phyloP scores from a whole-genome alignment of 2,888 invertebrate species.

The Eulithis prunata region DNA sequence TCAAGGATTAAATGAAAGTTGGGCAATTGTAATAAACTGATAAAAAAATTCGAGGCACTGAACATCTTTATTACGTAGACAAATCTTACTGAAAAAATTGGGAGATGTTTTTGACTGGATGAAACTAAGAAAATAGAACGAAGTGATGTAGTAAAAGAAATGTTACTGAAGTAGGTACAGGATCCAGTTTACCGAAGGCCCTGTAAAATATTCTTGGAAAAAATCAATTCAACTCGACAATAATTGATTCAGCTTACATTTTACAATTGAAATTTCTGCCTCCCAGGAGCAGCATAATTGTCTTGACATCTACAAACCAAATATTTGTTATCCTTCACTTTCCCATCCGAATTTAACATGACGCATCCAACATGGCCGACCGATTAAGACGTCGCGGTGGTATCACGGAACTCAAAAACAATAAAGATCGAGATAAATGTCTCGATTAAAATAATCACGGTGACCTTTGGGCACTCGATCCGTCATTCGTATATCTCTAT shows the following conservation, averaged over 20 bases:
- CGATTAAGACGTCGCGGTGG: constrained; percentile 70
- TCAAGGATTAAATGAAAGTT: constrained; percentile 15
- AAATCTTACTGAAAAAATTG: too few species aligned
- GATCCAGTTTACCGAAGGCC: too few species aligned
- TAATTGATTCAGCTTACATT: constrained; percentile 22
- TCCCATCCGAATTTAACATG: constrained; percentile 56
- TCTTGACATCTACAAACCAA: constrained; percentile 62
- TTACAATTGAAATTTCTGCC: constrained; percentile 37
- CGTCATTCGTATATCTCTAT: constrained; percentile 70
- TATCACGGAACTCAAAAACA: constrained; percentile 70
- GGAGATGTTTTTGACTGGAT: too few species aligned
- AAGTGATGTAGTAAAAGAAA: too few species aligned
- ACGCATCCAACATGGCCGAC: constrained; percentile 60
- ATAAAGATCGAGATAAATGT: constrained; percentile 74
- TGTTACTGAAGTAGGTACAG: too few species aligned
- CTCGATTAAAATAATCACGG: constrained; percentile 76
- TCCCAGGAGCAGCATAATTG: constrained; percentile 49
- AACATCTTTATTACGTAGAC: not conserved
- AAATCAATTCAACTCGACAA: constrained; percentile 5
- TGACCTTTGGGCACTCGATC: constrained; percentile 69
- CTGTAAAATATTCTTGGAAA: constrained; percentile 6
- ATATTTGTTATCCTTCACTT: constrained; percentile 63
- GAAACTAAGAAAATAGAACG: too few species aligned
- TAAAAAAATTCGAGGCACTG: not conserved
- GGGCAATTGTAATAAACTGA: constrained; percentile 16